Evolutionary conservation across 1,140 invertebrate genomes (phyloP), one percentile per base, ranked within the genome.

Genomic region (Pseudoatta argentina): DNA sequence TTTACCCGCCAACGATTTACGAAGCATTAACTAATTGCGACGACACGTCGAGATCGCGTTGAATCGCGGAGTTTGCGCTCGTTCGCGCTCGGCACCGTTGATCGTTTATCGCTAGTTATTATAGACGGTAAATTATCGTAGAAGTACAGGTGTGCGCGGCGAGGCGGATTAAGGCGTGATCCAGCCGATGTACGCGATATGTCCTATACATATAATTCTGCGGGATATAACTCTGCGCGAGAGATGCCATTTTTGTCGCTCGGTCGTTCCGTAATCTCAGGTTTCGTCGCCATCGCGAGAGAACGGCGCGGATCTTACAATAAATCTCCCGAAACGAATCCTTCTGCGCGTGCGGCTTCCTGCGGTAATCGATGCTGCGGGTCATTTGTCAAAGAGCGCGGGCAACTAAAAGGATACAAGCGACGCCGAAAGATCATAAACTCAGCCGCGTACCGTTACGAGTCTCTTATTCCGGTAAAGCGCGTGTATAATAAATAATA

Each of bases 311-410:
- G 77, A 55, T 75, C 72, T 57, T 75, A 21, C 66, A 1, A 51
- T 51, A 67, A 87, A 89, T 89, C 72, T 78, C 67, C 44, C 44
- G 85, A 86, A 88, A 64, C 79, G 85, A 89, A 89, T 89, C 76
- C 88, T 76, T 89, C 39, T 72, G 63, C 24, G 72, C 34, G 57
- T 16, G 66, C 83, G 53, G 24, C 57, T 86, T 89, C 61, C 61
- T 63, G 78, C 67, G 87, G 73, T 77, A 86, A 76, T 88, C 83
- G 57, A 78, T 71, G 85, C 48, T 87, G 85, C 88, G 88, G 88
- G 88, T 89, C 78, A 89, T 89, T 89, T 89, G 88, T 89, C 88
- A 89, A 87, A 86, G 69, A 51, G 67, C 85, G 24, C 72, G 75
- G n/a, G 75, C 59, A 64, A 18, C 39, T 63, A 77, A 89, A 71